Evolutionary conservation across 2,113 vertebrate genomes (phyloP).

Genomic region (Notarius quadriscutis): DNA sequence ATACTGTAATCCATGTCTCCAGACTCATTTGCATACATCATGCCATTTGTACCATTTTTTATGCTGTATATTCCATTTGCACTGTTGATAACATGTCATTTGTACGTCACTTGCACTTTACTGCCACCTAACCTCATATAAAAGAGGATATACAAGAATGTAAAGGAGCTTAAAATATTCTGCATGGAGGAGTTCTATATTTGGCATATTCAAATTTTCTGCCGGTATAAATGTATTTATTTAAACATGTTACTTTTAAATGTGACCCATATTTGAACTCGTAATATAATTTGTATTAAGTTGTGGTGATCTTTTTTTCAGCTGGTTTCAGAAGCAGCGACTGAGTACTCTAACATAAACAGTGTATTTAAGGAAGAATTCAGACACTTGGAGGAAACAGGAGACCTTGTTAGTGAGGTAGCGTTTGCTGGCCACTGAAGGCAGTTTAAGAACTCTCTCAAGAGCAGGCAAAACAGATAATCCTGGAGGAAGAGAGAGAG

Average conservation of each 20-base stretch:
- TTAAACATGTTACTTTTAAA: not conserved
- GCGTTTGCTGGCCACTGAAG: slow-evolving; percentile 88
- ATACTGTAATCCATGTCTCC: too few species aligned
- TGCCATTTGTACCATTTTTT: too few species aligned
- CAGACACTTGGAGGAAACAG: not conserved
- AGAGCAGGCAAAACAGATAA: slow-evolving; percentile 77
- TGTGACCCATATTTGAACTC: not conserved
- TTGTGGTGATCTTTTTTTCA: not conserved
- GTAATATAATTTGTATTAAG: not conserved
- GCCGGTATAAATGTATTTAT: not conserved
- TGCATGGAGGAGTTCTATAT: not conserved
- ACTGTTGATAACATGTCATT: too few species aligned
- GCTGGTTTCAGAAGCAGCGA: not conserved
- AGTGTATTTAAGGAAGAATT: slow-evolving; percentile 2
- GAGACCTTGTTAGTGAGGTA: slow-evolving; percentile 91
- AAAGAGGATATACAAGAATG: too few species aligned
- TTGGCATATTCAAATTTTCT: not conserved
- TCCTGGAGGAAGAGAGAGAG: slow-evolving; percentile 73
- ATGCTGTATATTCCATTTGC: too few species aligned
- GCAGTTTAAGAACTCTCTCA: slow-evolving; percentile 80
- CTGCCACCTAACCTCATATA: too few species aligned
- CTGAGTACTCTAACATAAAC: not conserved
- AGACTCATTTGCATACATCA: too few species aligned
- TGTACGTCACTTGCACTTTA: too few species aligned
- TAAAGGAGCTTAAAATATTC: too few species aligned